Percentiles rank a stretch among this genome's conserved stretches.
phyloP scores from a whole-genome alignment of 1,140 invertebrate species.

The Pseudomyrmex pallidus region DNA sequence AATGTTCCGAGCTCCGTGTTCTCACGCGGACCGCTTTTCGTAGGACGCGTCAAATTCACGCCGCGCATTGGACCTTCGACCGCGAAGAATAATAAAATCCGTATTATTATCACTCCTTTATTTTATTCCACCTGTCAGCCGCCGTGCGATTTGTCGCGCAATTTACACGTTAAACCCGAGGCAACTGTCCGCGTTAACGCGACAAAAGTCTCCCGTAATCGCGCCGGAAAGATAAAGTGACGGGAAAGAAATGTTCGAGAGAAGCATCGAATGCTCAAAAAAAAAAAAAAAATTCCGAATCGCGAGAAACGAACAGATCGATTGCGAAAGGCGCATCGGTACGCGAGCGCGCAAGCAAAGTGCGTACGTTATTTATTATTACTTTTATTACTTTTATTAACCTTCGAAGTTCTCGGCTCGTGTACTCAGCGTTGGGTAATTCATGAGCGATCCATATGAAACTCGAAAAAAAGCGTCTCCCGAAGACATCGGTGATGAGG shows the following conservation, averaged over 20 bases:
- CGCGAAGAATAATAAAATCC: constrained; percentile 65
- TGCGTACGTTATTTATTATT: constrained; percentile 3
- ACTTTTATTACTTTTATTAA: constrained; percentile 38
- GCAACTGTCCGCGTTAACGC: constrained; percentile 16
- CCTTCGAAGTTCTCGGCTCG: constrained; percentile 24
- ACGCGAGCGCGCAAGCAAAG: background rate
- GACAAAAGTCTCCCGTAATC: constrained; percentile 45
- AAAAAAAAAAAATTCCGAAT: constrained; percentile 5
- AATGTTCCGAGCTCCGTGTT: constrained; percentile 14
- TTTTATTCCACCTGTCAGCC: constrained; percentile 50
- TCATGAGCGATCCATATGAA: background rate
- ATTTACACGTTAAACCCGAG: constrained; percentile 59
- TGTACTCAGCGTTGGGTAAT: constrained; percentile 4
- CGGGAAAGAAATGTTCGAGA: constrained; percentile 33
- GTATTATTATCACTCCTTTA: constrained; percentile 61
- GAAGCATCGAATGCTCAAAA: background rate
- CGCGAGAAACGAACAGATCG: constrained; percentile 19
- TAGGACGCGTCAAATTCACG: constrained; percentile 47
- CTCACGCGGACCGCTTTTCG: constrained; percentile 5
- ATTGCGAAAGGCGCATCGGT: constrained; percentile 44
- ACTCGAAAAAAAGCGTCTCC: background rate
- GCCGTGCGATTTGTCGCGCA: constrained; percentile 48
- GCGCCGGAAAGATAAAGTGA: constrained; percentile 31
- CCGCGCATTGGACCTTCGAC: constrained; percentile 59
- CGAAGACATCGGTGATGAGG: constrained; percentile 26